A percentile compares a stretch with the other conserved stretches of the same genome.
These are phyloP conservation scores for Mormyrops attenuatus DNA, from an alignment of 2,797 vertebrate genomes.

Conservation along the genomic window DNA sequence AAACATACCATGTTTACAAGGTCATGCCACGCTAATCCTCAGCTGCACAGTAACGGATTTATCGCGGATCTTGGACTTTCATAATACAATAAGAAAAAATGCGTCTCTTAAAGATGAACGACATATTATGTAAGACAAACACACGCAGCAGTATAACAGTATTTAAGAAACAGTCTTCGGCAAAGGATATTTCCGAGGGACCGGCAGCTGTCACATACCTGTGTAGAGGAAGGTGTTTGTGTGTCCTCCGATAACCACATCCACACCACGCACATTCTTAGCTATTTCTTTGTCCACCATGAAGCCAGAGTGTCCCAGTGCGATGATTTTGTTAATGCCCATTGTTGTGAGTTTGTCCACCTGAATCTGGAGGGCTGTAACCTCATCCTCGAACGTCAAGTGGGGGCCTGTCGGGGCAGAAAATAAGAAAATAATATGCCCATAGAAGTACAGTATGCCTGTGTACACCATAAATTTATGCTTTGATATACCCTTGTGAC, in stretches of 20 bases:
- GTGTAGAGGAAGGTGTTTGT: slow-evolving; percentile 89
- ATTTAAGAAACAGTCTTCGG: not conserved
- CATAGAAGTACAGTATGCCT: not conserved
- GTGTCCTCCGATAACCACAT: slow-evolving; percentile 87
- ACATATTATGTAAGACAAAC: not conserved
- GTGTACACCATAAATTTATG: not conserved
- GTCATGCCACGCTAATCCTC: not conserved
- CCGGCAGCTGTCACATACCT: slow-evolving; percentile 56
- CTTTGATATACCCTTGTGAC: not conserved
- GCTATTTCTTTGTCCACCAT: slow-evolving; percentile 72
- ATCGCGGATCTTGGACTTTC: not conserved
- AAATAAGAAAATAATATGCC: not conserved
- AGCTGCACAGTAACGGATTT: not conserved
- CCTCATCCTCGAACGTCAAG: slow-evolving; percentile 78
- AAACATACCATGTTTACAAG: not conserved
- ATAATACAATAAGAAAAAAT: not conserved
- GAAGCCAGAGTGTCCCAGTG: slow-evolving; percentile 92
- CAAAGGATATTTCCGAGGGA: not conserved
- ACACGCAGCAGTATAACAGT: not conserved
- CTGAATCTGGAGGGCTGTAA: slow-evolving; percentile 66
- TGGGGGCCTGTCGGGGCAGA: slow-evolving; percentile 61
- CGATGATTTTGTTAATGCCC: slow-evolving; percentile 83
- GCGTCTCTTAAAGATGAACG: not conserved
- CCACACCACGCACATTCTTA: slow-evolving; percentile 74
- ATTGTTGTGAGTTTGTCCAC: slow-evolving; percentile 71